Percentiles rank a stretch among this genome's conserved stretches.
These are phyloP conservation scores for Drosophila testacea DNA, from an alignment of 2,888 invertebrate species.

Conservation along the genomic window DNA sequence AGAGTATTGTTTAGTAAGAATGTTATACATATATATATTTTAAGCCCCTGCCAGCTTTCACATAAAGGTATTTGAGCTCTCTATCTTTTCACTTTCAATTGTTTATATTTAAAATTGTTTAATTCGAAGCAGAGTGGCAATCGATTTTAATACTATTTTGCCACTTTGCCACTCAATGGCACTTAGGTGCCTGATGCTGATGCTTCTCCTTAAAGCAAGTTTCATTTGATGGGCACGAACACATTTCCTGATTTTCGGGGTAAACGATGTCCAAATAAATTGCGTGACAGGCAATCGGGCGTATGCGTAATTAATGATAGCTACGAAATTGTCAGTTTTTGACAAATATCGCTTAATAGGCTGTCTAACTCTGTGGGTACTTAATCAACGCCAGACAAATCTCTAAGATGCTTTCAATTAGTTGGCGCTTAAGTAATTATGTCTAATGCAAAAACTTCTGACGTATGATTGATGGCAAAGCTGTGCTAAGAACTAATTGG, in stretches of 20 bases:
- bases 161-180: conserved; percentile 36
- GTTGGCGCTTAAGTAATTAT: conserved; percentile 71
- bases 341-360: conserved; percentile 64
- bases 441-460: conserved; percentile 53
- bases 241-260: conserved; percentile 40
- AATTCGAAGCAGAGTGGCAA: conserved; percentile 18
- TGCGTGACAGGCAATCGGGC: conserved; percentile 26
- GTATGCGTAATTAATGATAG: conserved; percentile 69
- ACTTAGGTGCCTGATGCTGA: conserved; percentile 36
- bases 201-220: conserved; percentile 16
- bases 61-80: conserved; percentile 1
- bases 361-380: conserved; percentile 54
- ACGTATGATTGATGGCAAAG: conserved; percentile 53
- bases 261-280: conserved; percentile 8
- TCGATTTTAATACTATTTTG: conserved; percentile 52
- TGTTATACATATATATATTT: background rate
- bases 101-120: conserved; percentile 5
- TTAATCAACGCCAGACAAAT: conserved; percentile 70
- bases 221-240: conserved; percentile 51
- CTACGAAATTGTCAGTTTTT: conserved; percentile 44
- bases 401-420: conserved; percentile 72
- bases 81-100: conserved; percentile 1
- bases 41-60: conserved; percentile 9
- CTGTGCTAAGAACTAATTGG: conserved; percentile 20
- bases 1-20: background rate